Base-by-base conservation (phyloP, 2,797 vertebrate species). In the Echiichthys vipera region DNA sequence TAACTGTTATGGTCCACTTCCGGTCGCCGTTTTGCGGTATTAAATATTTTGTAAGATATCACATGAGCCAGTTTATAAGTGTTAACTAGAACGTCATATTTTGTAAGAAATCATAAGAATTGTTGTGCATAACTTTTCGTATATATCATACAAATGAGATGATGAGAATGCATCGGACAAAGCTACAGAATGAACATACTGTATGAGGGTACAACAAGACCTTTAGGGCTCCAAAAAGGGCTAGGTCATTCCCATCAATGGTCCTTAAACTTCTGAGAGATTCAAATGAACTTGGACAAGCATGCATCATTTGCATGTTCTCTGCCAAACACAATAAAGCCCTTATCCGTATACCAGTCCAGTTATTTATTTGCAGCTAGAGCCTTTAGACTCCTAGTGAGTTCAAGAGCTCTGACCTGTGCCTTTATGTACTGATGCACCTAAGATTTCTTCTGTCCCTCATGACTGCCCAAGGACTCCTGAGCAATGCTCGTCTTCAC, bases 291-390 rank as follows among this genome's bases (percentile, higher is more conserved):
- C n/a, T 25, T 39, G 20, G 66, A 81, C 50, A 75, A 25, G 30
- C 24, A 12, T 69, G 36, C 25, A 43, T 67, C 53, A 69, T 79
- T 78, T 75, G 30, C 70, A 77, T 83, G 50, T 71, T 74, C 1
- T 72, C 65, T 76, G 56, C 36, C 65, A 71, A 59, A 55, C 18
- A 46, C 10, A 34, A 53, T 34, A 50, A 50, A n/a, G 17, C 30
- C 57, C 25, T 46, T 14, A 45, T 51, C 15, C n/a, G 9, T n/a
- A 36, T 8, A 22, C 12, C 24, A 36, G 36, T 46, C 24, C 39
- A 29, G 34, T 39, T 17, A 5, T 37, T 43, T 64, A n/a, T 47
- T 30, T 47, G 43, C 14, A 56, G 43, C 36, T 40, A 56, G 20
- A 49, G 34, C 36, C 25, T 46, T 46, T 20, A 30, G 25, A 72